Base-by-base conservation (phyloP, 2,888 invertebrate species). In the Oasisia sp. region DNA sequence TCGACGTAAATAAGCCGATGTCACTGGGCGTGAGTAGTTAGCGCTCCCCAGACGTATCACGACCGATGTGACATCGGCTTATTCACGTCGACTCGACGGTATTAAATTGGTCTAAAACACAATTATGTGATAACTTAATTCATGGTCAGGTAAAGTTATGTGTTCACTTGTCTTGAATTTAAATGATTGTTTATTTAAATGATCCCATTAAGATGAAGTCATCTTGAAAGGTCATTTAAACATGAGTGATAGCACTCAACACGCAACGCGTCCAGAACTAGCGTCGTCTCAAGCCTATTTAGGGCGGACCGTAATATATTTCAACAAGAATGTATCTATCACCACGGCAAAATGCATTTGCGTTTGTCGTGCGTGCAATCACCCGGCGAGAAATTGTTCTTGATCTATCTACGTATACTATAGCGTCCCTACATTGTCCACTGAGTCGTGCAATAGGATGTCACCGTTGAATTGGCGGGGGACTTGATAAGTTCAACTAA, bases 51-150 rank as follows among this genome's bases (percentile, higher is more conserved):
- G n/a, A n/a, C n/a, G n/a, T n/a, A n/a, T n/a, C n/a, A n/a, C n/a
- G n/a, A n/a, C n/a, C n/a, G n/a, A n/a, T n/a, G n/a, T n/a, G n/a
- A n/a, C n/a, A n/a, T n/a, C n/a, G n/a, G n/a, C n/a, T n/a, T n/a
- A n/a, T n/a, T n/a, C n/a, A n/a, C n/a, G n/a, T n/a, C n/a, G n/a
- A n/a, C n/a, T n/a, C n/a, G n/a, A n/a, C n/a, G n/a, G n/a, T n/a
- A n/a, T n/a, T n/a, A n/a, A n/a, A n/a, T n/a, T n/a, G n/a, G n/a
- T n/a, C n/a, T n/a, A n/a, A n/a, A n/a, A n/a, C n/a, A n/a, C n/a
- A n/a, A n/a, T n/a, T n/a, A n/a, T 74, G n/a, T 74, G n/a, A 74
- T 74, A n/a, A 74, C 74, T 74, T 19, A 74, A 74, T 74, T 74
- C 14, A 74, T 7, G 74, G 74, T 74, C 74, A 14, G 50, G 50